A percentile compares a stretch with the other conserved stretches of the same genome.
Evolutionary conservation across 30 jellyfish, hydroid and myxozoan species (phyloP).

Genomic region (Turritopsis rubra): DNA sequence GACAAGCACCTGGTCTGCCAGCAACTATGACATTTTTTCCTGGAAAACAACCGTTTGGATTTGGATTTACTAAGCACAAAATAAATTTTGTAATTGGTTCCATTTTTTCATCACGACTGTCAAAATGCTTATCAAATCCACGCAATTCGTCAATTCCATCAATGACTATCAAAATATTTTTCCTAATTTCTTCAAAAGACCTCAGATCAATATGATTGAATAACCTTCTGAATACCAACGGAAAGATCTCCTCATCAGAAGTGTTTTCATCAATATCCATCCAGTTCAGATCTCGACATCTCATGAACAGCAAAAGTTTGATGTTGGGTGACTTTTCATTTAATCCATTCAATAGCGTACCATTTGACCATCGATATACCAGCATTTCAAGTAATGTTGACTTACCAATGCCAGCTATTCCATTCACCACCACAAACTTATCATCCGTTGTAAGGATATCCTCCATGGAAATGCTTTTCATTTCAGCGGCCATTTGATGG

Average conservation of each 20-base stretch:
- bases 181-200: not conserved
- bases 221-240: not conserved
- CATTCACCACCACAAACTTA: slow-evolving; percentile 8
- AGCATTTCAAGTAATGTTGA: slow-evolving; percentile 3
- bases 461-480: not conserved
- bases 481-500: not conserved
- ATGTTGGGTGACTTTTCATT: slow-evolving; percentile 6
- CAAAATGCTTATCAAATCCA: not conserved
- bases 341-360: not conserved
- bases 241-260: not conserved
- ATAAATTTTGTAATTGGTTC: not conserved
- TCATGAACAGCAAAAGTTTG: not conserved
- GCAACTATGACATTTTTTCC: not conserved
- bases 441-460: not conserved
- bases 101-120: not conserved
- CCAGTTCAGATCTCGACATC: slow-evolving; percentile 1
- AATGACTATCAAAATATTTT: not conserved
- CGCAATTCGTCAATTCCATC: slow-evolving; percentile 14
- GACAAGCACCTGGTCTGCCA: slow-evolving; percentile 21
- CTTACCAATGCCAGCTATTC: slow-evolving; percentile 17
- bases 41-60: not conserved
- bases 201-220: not conserved
- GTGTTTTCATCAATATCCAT: not conserved
- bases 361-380: not conserved
- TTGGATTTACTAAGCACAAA: not conserved